Evolutionary conservation across 2,797 vertebrate genomes (phyloP), one percentile per base, ranked within the genome.

Genomic region (Pipistrellus pygmaeus): DNA sequence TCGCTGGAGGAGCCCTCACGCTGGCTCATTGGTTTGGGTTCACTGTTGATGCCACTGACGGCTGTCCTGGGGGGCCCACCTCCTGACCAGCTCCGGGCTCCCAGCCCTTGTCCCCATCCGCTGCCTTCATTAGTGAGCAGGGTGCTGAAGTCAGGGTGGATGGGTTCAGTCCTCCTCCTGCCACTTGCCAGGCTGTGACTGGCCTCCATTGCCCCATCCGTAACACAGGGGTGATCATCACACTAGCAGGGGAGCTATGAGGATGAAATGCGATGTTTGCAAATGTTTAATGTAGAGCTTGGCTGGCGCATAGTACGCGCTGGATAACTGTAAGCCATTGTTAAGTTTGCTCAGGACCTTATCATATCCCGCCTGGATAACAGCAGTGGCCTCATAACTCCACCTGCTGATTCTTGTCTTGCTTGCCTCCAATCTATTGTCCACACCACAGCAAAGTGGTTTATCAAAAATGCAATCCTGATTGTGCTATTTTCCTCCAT

Each of bases 261-360:
- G 53, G 23, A 32, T 6, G 20, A 88, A 57, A 89, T 13, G 30
- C 6, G 1, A 5, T 57, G 23, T 64, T 75, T 77, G 69, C 84
- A 76, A 78, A 86, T 78, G 69, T 83, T 90, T 81, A 41, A 27
- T 69, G 1, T 0, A 7, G 44, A 75, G 64, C 35, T 3, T 46
- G 55, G 44, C 75, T 53, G 83, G 64, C 71, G 18, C n/a, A 8
- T 1, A 21, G 9, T 13, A 20, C 25, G 9, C 0, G 0, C 73
- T 32, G 27, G 20, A 4, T 27, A 27, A 75, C 55, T 32, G 64
- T n/a, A 46, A 25, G 41, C 78, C 35, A 2, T 30, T 38, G 60
- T 72, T 85, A 6, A 15, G 86, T 90, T 48, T 41, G 35, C n/a
- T 77, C n/a, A 3, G 55, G 71, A 55, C n/a, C 62, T 93, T 84